Evolutionary conservation across 2,888 invertebrate genomes (phyloP), one percentile per base, ranked within the genome.

Genomic region (Apantesis nais): DNA sequence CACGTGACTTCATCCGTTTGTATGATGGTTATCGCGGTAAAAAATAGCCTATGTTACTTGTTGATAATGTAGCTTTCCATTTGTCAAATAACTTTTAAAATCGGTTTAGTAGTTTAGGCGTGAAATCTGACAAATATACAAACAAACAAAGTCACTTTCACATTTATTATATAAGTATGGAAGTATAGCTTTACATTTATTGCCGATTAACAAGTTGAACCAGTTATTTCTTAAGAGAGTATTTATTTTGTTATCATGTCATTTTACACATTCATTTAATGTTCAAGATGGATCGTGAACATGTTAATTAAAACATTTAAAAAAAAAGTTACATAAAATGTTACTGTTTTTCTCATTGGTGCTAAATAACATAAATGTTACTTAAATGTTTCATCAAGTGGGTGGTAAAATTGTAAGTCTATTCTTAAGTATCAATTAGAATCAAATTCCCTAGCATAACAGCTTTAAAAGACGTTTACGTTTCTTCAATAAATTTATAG

Each of bases 361-460:
- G 16, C 58, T 29, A 16, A 44, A 63, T 22, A 11, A 44, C 41
- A 63, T 63, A 44, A 63, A 31, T 7, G 19, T 44, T 67, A 37
- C 25, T 60, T 3, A 61, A 37, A 44, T 48, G 11, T 37, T 37
- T 62, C 31, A 37, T 44, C n/a, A 65, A 69, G 48, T 61, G 44
- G 60, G 44, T 41, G 39, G 55, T 39, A 41, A n/a, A 66, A 67
- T 44, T 41, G 25, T 37, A 52, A 39, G 31, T 34, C 12, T 52
- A 39, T 58, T 62, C 22, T 63, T 34, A 44, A 71, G 48, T 60
- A 39, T 64, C 60, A 25, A 67, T 71, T 66, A n/a, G 55, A 71
- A 71, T 79, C 64, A 25, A 66, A 65, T 74, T 68, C 25, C 62
- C 39, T 39, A 68, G 65, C 64, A 69, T 62, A 66, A 72, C 39